Evolutionary conservation across 53 echinoderm and acorn worm species (phyloP), one percentile per base, ranked within the genome.

Genomic region (Paelopatides confundens): DNA sequence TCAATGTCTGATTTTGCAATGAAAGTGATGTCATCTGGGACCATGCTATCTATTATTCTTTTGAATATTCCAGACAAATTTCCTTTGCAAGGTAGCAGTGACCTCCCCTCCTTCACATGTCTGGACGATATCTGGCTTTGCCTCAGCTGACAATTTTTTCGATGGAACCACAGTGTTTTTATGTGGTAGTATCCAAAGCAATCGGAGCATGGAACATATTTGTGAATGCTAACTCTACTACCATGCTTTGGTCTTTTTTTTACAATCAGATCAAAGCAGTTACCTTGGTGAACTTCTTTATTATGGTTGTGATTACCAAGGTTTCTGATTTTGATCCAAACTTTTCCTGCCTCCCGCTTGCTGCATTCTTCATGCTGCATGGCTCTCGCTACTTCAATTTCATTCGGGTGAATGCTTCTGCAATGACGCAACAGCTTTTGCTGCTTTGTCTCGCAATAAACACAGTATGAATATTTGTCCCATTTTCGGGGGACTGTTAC

Each of bases 221-320:
- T 48, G 11, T 31, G 14, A 23, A 86, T 65, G n/a, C 40, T 17
- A 30, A 27, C 35, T 7, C 13, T 38, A 30, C 11, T 62, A 29
- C 38, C 71, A 62, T 39, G 5, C 7, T 2, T 62, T 0, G 89
- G 89, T 62, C 85, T 74, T 27, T 90, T 90, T 13, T 64, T 37
- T 6, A 90, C 86, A n/a, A 85, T 63, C 0, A 86, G 35, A 24
- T 90, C 66, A 1, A 66, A 43, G 5, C 31, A 32, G 11, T 66
- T 27, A 51, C 53, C n/a, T 46, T 76, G 11, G 14, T 86, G 78
- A 4, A 86, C 86, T 15, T 32, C n/a, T 15, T 86, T 48, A 68
- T 90, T 90, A 40, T 90, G 85, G 38, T 85, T 46, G 0, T 77
- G 77, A 29, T 90, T 90, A 3, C 85, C 90, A 37, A 87, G 62